Evolutionary conservation across 2,113 vertebrate species (phyloP).

Genomic region (Sciurus niger): DNA sequence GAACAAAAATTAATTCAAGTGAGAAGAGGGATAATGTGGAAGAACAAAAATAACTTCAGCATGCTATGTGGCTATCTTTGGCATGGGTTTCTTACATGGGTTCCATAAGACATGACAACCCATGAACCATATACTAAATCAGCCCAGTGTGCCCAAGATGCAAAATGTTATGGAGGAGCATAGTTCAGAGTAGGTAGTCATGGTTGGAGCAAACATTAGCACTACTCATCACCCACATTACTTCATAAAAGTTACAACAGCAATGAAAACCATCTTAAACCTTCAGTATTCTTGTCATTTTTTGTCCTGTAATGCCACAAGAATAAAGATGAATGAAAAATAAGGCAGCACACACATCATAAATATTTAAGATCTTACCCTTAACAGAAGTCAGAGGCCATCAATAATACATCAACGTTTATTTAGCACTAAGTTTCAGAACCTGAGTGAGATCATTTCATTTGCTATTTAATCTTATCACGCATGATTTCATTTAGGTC

Average conservation of each 20-base stretch:
- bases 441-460: background rate
- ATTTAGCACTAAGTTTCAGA: background rate
- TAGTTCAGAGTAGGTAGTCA: background rate
- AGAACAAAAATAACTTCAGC: background rate
- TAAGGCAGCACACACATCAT: background rate
- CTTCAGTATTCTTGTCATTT: background rate
- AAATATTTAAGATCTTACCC: background rate
- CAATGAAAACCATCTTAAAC: background rate
- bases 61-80: background rate
- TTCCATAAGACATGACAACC: background rate
- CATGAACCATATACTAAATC: accelerated
- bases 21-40: background rate
- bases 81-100: background rate
- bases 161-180: background rate
- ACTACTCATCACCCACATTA: background rate
- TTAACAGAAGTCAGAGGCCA: background rate
- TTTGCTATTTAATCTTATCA: background rate
- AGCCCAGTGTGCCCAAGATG: background rate
- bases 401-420: background rate
- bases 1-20: background rate
- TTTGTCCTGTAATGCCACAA: background rate
- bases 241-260: background rate
- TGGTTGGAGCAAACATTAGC: accelerated
- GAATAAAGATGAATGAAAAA: background rate
- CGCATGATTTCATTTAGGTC: background rate